phyloP scores from a whole-genome alignment of 2,113 vertebrate species.

The Forbesichthys papilliferus region DNA sequence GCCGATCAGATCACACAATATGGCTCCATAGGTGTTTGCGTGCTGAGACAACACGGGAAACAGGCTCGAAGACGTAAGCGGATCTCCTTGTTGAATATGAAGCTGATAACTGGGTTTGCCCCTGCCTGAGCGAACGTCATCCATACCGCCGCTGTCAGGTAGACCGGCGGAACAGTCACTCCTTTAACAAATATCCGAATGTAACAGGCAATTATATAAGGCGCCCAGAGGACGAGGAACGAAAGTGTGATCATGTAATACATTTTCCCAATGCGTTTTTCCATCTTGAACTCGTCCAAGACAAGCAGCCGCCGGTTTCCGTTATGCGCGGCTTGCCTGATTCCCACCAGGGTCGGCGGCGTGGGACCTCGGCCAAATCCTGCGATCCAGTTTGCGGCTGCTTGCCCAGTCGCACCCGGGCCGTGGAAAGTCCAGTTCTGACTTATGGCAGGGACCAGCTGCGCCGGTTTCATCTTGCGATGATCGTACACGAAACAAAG shows the following conservation, averaged over 20 bases:
- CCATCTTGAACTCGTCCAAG: conserved; percentile 95
- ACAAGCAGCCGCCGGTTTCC: conserved; percentile 90
- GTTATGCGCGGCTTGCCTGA: conserved; percentile 85
- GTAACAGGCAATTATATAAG: conserved; percentile 93
- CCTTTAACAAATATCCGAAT: conserved; percentile 88
- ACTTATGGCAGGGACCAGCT: conserved; percentile 93
- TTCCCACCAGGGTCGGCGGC: conserved; percentile 92
- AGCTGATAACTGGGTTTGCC: conserved; percentile 92
- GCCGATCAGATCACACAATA: conserved; percentile 84
- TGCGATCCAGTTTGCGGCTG: conserved; percentile 96
- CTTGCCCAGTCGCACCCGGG: conserved; percentile 92
- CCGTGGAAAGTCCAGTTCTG: conserved; percentile 98
- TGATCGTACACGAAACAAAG: conserved; percentile 95
- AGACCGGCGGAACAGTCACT: conserved; percentile 85
- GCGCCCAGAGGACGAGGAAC: conserved; percentile 92
- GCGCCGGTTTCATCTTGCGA: conserved; percentile 96
- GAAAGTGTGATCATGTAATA: conserved; percentile 94
- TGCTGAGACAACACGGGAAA: conserved; percentile 87
- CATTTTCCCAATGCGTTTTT: conserved; percentile 96
- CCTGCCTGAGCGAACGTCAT: conserved; percentile 94
- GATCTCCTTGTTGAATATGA: conserved; percentile 94
- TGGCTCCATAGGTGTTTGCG: conserved; percentile 85
- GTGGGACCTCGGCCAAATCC: conserved; percentile 94
- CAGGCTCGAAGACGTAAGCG: conserved; percentile 87
- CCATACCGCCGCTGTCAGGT: conserved; percentile 92